Conservation (phyloP, 2,888 invertebrate species). For the Tiphia femorata region DNA sequence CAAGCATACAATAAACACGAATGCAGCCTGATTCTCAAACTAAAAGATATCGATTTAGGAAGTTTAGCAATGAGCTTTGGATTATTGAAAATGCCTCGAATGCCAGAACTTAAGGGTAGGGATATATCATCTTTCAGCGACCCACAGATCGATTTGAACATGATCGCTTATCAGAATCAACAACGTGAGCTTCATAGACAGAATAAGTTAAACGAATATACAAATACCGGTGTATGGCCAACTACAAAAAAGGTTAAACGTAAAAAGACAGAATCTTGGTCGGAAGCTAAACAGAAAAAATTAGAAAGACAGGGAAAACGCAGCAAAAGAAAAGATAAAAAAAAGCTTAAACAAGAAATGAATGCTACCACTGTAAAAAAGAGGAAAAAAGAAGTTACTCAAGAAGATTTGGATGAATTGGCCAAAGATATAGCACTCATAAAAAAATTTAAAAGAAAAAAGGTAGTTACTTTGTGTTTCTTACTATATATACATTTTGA, state of each 20-base stretch:
- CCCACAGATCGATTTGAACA: conserved; percentile 78
- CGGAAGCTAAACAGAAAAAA: conserved; percentile 80
- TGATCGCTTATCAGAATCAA: conserved; percentile 84
- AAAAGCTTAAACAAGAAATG: conserved; percentile 69
- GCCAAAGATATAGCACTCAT: conserved; percentile 85
- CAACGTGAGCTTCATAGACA: conserved; percentile 81
- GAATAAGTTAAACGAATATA: conserved; percentile 79
- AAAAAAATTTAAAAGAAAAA: conserved; percentile 88
- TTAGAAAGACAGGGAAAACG: conserved; percentile 76
- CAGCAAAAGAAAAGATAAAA: conserved; percentile 75
- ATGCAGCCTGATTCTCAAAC: conserved; percentile 86
- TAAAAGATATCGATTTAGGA: conserved; percentile 90
- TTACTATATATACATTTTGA: conserved; percentile 3
- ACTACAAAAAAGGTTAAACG: conserved; percentile 72
- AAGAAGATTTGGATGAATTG: conserved; percentile 83
- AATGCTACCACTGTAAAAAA: conserved; percentile 67
- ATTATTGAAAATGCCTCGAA: conserved; percentile 89
- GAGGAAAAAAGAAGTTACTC: conserved; percentile 73
- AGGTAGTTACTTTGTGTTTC: conserved; percentile 67
- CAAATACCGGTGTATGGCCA: conserved; percentile 84
- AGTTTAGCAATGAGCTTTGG: conserved; percentile 90
- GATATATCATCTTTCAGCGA: conserved; percentile 73
- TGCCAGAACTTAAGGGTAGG: conserved; percentile 91
- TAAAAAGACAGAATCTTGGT: conserved; percentile 82
- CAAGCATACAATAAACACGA: conserved; percentile 96